These are phyloP conservation scores for Ferrisia virgata DNA, from an alignment of 2,888 invertebrate species.

Conservation along the genomic window DNA sequence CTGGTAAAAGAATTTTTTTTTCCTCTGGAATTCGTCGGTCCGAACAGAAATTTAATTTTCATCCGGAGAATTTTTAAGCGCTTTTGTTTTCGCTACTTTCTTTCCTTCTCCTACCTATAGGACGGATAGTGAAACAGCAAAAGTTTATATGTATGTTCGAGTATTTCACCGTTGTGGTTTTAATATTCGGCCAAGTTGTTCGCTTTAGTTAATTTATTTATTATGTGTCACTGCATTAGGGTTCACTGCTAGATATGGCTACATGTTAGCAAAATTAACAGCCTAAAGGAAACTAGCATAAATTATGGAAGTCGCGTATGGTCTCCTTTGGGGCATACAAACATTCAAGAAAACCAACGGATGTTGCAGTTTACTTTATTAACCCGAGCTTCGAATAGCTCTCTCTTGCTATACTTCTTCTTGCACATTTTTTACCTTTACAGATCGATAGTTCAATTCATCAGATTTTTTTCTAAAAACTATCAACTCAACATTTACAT, in stretches of 20 bases:
- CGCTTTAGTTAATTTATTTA: conserved; percentile 27
- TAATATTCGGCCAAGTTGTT: conserved; percentile 10
- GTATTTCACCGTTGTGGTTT: conserved; percentile 18
- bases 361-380: not conserved
- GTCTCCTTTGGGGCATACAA: conserved; percentile 20
- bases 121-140: not conserved
- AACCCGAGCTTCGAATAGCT: not conserved
- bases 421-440: not conserved
- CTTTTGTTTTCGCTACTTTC: not conserved
- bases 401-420: not conserved
- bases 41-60: not conserved
- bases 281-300: conserved; percentile 22
- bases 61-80: not conserved
- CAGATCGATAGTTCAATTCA: too few species aligned
- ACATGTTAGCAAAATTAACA: conserved; percentile 10
- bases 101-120: not conserved
- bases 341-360: conserved; percentile 5
- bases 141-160: not conserved
- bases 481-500: too few species aligned
- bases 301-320: conserved; percentile 26
- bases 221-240: conserved; percentile 12
- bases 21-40: not conserved
- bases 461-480: too few species aligned
- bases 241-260: not conserved
- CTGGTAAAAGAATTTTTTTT: conserved; percentile 1